phyloP scores from a whole-genome alignment of 2,113 vertebrate genomes.

The Lophochroa leadbeateri region DNA sequence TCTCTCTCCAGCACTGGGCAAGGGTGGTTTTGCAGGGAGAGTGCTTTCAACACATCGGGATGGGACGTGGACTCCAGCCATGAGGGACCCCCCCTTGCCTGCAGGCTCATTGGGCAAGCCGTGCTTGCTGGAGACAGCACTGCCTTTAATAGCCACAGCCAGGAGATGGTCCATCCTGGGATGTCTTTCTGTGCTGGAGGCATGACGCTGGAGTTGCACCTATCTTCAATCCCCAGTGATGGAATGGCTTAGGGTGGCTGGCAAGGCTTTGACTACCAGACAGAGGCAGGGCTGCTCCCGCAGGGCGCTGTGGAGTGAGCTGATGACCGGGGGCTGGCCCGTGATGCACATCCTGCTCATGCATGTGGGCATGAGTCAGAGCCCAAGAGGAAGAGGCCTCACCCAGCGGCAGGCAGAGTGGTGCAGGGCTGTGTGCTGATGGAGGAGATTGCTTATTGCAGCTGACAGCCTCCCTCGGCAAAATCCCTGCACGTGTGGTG shows the following conservation, averaged over 20 bases:
- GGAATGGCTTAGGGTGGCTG: rapidly evolving
- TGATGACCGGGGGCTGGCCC: neutral
- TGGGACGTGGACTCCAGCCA: neutral
- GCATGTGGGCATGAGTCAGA: slow-evolving; percentile 65
- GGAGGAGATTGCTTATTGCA: neutral
- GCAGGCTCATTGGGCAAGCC: neutral
- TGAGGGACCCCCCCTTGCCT: neutral
- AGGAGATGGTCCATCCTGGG: neutral
- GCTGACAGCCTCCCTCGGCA: neutral
- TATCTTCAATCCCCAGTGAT: neutral
- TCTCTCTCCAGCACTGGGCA: neutral
- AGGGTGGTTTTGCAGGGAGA: neutral
- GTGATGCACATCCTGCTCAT: slow-evolving; percentile 64
- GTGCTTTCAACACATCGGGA: neutral
- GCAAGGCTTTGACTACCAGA: neutral
- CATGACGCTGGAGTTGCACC: neutral
- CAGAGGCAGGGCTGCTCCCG: neutral
- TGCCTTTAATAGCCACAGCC: neutral
- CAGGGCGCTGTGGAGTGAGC: neutral
- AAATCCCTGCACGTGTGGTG: neutral
- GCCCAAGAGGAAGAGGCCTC: slow-evolving; percentile 54
- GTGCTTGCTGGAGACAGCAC: neutral
- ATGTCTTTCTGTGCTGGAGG: neutral
- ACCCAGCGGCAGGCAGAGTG: neutral
- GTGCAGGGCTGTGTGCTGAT: neutral